Evolutionary conservation across 2,797 vertebrate genomes (phyloP).

Genomic region (Sphenopsis melanotis): DNA sequence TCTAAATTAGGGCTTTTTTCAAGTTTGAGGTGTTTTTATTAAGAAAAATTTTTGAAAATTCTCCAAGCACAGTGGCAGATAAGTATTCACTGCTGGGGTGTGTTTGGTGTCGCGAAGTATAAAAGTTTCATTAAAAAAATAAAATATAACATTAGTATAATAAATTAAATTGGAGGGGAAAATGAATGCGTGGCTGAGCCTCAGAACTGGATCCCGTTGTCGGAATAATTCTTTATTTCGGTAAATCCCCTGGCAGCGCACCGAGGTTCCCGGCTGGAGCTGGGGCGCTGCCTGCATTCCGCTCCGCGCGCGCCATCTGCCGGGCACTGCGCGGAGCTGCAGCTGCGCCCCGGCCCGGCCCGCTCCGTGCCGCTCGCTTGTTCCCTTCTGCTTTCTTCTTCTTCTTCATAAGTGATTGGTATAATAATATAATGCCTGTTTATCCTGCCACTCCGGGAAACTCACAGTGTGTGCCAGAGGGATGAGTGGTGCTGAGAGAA

Average conservation of each 20-base stretch:
- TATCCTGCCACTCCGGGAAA: background rate
- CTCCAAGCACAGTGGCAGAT: background rate
- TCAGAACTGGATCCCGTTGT: fast-evolving
- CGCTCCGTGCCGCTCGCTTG: fast-evolving
- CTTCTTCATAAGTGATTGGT: background rate
- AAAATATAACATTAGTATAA: background rate
- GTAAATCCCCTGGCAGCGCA: fast-evolving
- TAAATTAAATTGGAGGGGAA: background rate
- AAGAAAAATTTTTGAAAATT: background rate
- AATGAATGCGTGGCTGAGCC: background rate
- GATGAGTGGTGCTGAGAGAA: background rate
- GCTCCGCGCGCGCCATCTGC: background rate
- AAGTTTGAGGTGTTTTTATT: background rate
- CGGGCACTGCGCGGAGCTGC: background rate
- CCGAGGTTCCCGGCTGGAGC: fast-evolving
- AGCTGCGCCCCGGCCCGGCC: background rate
- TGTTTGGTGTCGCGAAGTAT: background rate
- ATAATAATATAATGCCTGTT: background rate
- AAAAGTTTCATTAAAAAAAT: background rate
- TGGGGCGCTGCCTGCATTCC: fast-evolving
- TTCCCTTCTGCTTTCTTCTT: no score
- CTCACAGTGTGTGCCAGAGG: background rate
- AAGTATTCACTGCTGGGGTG: background rate
- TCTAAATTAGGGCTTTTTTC: background rate
- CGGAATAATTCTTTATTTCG: fast-evolving